phyloP scores from a whole-genome alignment of 2,797 vertebrate genomes.

The Siniperca obscura region DNA sequence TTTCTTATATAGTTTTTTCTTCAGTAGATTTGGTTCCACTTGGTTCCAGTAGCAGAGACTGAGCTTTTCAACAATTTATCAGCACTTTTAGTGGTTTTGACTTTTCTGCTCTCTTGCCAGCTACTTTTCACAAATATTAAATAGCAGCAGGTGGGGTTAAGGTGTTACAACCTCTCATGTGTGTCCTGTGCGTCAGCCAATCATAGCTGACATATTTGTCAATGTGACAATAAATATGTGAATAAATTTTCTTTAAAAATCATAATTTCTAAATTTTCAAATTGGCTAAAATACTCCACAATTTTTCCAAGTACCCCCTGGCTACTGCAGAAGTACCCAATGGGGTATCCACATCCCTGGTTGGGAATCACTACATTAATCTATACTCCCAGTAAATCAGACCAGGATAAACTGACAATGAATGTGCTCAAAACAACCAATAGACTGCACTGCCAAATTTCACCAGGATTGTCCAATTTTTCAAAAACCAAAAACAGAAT shows the following conservation, averaged over 20 bases:
- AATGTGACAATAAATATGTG: not conserved
- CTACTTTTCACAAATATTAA: not conserved
- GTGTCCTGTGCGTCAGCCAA: not conserved
- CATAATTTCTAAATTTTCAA: not conserved
- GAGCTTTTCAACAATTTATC: not conserved
- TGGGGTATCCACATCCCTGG: not conserved
- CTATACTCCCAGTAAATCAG: not conserved
- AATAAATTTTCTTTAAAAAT: not conserved
- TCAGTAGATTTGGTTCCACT: not conserved
- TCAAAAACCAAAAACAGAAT: not conserved
- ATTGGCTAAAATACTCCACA: not conserved
- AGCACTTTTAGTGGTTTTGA: constrained; percentile 1
- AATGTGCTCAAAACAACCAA: not conserved
- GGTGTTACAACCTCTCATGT: not conserved
- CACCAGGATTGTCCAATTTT: no score
- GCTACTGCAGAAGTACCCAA: not conserved
- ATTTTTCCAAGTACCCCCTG: no score
- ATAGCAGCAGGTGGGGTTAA: not conserved
- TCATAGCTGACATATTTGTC: not conserved
- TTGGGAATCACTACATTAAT: not conserved
- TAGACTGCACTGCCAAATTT: not conserved
- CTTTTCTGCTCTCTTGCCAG: not conserved
- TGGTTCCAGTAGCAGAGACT: not conserved
- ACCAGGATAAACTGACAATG: not conserved
- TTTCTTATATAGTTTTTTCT: not conserved